Percentiles rank a stretch among this genome's conserved stretches.
phyloP scores from a whole-genome alignment of 2,113 vertebrate genomes.

The Burhinus bistriatus region DNA sequence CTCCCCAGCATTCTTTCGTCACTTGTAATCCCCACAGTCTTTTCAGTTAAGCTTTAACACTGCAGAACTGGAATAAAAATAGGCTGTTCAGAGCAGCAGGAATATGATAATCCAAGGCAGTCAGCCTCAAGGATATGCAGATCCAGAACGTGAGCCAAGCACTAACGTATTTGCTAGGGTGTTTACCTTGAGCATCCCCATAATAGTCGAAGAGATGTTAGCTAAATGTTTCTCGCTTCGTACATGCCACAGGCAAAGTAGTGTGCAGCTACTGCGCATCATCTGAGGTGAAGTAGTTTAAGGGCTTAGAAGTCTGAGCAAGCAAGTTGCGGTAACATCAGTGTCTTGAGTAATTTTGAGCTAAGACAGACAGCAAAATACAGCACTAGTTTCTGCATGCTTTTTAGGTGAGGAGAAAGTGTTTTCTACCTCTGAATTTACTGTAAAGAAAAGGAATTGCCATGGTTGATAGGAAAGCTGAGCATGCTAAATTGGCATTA shows the following conservation, averaged over 20 bases:
- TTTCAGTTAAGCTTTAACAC: neutral
- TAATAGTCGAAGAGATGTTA: neutral
- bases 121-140: neutral
- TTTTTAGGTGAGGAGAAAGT: constrained; percentile 48
- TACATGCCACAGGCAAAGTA: neutral
- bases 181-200: constrained; percentile 28
- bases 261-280: neutral
- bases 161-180: neutral
- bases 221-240: neutral
- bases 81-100: neutral
- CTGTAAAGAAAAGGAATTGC: constrained; percentile 20
- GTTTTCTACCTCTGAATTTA: constrained; percentile 14
- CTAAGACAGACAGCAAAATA: neutral
- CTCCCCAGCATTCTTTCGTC: neutral
- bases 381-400: constrained; percentile 6
- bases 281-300: neutral
- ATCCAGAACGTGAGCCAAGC: neutral
- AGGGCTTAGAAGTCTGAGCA: neutral
- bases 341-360: neutral
- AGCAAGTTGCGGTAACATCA: neutral
- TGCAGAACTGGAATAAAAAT: neutral
- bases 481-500: constrained; percentile 18
- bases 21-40: neutral
- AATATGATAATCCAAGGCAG: neutral
- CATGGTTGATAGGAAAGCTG: neutral